Evolutionary conservation across 2,797 vertebrate species (phyloP), one percentile per base, ranked within the genome.

Genomic region (Sebastes taczanowskii): DNA sequence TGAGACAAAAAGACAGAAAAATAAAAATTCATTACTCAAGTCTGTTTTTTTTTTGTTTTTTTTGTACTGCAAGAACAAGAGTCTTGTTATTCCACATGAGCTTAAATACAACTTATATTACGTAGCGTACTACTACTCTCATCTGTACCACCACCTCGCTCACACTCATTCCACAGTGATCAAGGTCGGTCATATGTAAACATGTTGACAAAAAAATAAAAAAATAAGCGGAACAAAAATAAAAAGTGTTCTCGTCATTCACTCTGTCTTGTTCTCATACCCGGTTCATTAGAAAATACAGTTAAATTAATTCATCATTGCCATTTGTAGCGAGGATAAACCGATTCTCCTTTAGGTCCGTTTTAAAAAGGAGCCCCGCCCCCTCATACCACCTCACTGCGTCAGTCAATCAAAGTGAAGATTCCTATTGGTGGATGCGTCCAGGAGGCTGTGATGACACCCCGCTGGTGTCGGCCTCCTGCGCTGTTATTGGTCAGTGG

Each of bases 101-200:
- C 89, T 95, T 94, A 94, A 95, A 95, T 94, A 95, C 82, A 92
- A 93, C 88, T 93, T 79, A 93, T 91, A 92, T 94, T 79, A 94
- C 68, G 88, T 90, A 92, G 93, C 85, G 61, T 89, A 84, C 80
- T 68, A 74, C 86, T 89, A 83, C 89, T 82, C 88, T 82, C 81
- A 71, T 73, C 81, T 84, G 88, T 90, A 80, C 62, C 76, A 59
- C 81, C 86, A 65, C 85, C 86, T 85, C 87, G 74, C 86, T 88
- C 90, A 73, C 91, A 90, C 88, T 89, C 92, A 85, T 91, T 95
- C 95, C 96, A 96, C 96, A 96, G 96, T 96, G 96, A 95, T 96
- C 92, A 92, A 95, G 95, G 95, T 96, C 95, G 85, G 92, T 94
- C 93, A 83, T 90, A 94, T 96, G 96, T 96, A 96, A 96, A 96